Evolutionary conservation across 2,113 vertebrate species (phyloP).

Genomic region (Mionectes macconnelli): DNA sequence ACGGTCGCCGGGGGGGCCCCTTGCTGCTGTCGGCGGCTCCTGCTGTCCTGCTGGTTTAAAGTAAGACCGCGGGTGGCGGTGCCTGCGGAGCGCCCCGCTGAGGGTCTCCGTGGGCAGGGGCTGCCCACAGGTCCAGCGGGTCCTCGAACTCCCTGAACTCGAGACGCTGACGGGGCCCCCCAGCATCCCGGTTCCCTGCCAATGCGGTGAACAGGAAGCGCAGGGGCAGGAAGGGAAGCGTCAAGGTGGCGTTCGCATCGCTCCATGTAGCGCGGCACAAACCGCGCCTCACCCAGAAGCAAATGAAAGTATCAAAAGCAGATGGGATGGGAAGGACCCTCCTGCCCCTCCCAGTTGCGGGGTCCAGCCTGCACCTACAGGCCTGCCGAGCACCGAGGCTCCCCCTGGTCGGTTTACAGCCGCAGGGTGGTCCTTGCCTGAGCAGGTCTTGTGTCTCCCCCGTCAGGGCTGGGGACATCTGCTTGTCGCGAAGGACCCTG

Average conservation of each 20-base stretch:
- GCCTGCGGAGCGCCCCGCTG: not conserved
- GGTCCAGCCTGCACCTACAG: not conserved
- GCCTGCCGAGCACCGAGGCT: not conserved
- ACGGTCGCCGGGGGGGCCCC: no score
- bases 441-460: not conserved
- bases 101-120: accelerated
- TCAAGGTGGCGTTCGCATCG: accelerated
- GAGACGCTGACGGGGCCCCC: no score
- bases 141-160: no score
- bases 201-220: accelerated
- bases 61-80: accelerated
- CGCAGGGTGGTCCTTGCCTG: accelerated
- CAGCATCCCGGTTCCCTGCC: accelerated
- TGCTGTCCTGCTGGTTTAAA: no score
- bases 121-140: not conserved
- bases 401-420: not conserved
- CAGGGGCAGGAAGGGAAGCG: accelerated
- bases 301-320: not conserved
- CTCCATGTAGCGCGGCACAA: accelerated
- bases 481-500: not conserved
- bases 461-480: not conserved
- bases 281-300: accelerated
- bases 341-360: no score
- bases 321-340: not conserved
- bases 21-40: accelerated